Conservation (phyloP, 2,113 vertebrate species). For the Eira barbara region DNA sequence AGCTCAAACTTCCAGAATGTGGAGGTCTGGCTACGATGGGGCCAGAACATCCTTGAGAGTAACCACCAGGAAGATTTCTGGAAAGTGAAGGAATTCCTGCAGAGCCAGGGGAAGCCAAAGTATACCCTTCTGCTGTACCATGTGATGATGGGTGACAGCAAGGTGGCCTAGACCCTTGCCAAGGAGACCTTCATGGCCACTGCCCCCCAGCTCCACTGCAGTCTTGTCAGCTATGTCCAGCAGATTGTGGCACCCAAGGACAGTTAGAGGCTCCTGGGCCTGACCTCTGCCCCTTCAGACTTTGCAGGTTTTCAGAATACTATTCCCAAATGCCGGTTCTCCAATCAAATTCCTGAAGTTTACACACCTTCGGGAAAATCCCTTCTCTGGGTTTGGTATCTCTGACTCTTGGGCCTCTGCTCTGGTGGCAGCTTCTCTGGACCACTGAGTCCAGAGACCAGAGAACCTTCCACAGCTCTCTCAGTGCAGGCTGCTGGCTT, state of each 20-base stretch:
- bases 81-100: background rate
- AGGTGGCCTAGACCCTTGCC: slow-evolving; percentile 81
- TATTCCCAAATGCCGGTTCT: background rate
- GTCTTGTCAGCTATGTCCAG: slow-evolving; percentile 83
- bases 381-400: background rate
- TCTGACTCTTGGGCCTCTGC: background rate
- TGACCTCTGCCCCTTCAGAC: background rate
- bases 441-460: background rate
- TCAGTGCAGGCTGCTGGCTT: background rate
- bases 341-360: background rate
- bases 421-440: background rate
- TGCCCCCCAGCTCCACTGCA: slow-evolving; percentile 79
- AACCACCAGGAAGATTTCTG: background rate
- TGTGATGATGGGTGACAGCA: slow-evolving; percentile 79
- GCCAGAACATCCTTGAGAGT: background rate
- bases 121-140: slow-evolving; percentile 88
- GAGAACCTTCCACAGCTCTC: background rate
- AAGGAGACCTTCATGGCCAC: slow-evolving; percentile 83
- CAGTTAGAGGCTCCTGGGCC: background rate
- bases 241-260: slow-evolving; percentile 76
- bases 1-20: background rate
- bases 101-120: slow-evolving; percentile 88
- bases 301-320: background rate
- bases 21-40: background rate
- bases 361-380: background rate